Evolutionary conservation across 92 coral and sea anemone species (phyloP).

Genomic region (Desmophyllum pertusum): DNA sequence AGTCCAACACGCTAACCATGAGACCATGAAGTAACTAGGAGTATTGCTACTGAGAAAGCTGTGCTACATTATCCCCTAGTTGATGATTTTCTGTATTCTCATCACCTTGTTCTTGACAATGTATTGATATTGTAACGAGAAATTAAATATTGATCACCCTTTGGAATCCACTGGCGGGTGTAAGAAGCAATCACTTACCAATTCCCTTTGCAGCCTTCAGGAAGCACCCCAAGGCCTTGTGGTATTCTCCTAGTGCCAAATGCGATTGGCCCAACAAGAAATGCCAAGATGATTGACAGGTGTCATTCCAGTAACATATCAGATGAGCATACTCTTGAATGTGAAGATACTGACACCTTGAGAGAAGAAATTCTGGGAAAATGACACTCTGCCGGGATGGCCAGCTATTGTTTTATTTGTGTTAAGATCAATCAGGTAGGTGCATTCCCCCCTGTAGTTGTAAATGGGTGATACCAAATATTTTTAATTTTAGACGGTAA

Average conservation of each 20-base stretch:
- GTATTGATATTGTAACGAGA: neutral
- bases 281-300: slow-evolving; percentile 74
- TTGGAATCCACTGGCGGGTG: too few species aligned
- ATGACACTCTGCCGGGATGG: slow-evolving; percentile 70
- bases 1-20: too few species aligned
- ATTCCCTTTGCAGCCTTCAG: slow-evolving; percentile 80
- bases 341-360: slow-evolving; percentile 85
- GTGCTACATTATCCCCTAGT: neutral
- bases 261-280: slow-evolving; percentile 92
- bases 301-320: slow-evolving; percentile 75
- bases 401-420: slow-evolving; percentile 62
- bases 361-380: slow-evolving; percentile 86
- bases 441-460: neutral
- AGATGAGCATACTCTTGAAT: slow-evolving; percentile 89
- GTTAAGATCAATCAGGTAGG: slow-evolving; percentile 1
- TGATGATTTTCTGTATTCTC: neutral
- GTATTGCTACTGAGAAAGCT: too few species aligned
- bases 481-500: too few species aligned
- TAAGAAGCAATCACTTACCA: too few species aligned
- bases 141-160: too few species aligned
- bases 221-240: slow-evolving; percentile 91
- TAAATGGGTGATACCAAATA: too few species aligned
- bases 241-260: slow-evolving; percentile 85
- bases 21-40: too few species aligned
- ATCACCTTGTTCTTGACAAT: neutral